These are phyloP conservation scores for Dromiciops gliroides DNA, from an alignment of 2,113 vertebrate species.

Conservation along the genomic window DNA sequence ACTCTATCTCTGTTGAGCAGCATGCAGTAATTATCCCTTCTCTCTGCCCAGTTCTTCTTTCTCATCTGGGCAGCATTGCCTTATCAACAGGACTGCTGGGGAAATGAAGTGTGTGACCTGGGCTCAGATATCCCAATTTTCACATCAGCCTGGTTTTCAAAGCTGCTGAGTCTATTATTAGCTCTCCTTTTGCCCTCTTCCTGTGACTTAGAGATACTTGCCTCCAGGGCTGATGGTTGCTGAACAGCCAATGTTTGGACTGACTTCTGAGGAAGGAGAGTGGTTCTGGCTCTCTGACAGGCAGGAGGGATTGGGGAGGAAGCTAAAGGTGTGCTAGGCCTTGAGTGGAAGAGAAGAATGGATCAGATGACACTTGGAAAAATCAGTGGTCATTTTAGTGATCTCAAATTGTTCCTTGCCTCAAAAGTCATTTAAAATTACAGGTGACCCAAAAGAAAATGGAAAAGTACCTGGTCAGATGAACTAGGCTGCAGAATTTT, in stretches of 20 bases:
- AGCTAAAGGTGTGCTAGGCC: conserved; percentile 9
- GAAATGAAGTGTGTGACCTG: conserved; percentile 62
- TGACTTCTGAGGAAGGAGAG: background rate
- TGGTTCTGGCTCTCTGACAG: background rate
- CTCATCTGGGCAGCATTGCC: background rate
- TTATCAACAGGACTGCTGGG: conserved; percentile 70
- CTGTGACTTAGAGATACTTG: conserved; percentile 9
- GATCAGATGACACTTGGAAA: background rate
- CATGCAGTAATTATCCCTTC: background rate
- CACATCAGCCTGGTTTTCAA: conserved; percentile 57
- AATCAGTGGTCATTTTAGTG: background rate
- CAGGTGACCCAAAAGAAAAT: background rate
- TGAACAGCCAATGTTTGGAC: conserved; percentile 49
- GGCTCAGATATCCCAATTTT: conserved; percentile 43
- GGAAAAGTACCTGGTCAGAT: background rate
- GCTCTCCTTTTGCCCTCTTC: conserved; percentile 61
- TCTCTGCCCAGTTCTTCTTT: background rate
- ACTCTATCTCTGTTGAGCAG: background rate
- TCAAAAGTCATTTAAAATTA: background rate
- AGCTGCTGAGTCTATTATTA: conserved; percentile 24
- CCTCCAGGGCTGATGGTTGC: conserved; percentile 67
- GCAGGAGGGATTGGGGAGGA: background rate
- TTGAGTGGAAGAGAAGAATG: background rate
- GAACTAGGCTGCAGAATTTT: background rate
- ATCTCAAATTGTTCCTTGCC: background rate